Percentiles rank a stretch among this genome's conserved stretches.
phyloP scores from a whole-genome alignment of 1,140 invertebrate species.

The Tetramorium alpestre region DNA sequence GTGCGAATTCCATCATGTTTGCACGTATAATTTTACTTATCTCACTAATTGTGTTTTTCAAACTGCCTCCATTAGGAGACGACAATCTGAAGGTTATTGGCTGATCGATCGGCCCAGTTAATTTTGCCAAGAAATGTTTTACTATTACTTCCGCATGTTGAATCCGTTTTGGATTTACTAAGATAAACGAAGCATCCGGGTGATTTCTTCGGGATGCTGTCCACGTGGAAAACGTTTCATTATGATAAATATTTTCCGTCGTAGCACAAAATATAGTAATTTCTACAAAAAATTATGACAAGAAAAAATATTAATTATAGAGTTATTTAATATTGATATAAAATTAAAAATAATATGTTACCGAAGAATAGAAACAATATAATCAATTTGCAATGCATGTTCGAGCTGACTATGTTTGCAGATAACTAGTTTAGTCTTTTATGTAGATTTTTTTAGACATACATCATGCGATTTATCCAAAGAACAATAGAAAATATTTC shows the following conservation, averaged over 20 bases:
- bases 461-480: not conserved
- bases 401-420: not conserved
- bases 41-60: slow-evolving; percentile 46
- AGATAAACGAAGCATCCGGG: not conserved
- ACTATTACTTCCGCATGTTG: slow-evolving; percentile 39
- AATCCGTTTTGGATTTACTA: slow-evolving; percentile 58
- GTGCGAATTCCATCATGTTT: slow-evolving; percentile 25
- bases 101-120: not conserved
- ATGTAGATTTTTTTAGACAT: not conserved
- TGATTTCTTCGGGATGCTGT: not conserved
- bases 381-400: slow-evolving; percentile 45
- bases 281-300: not conserved
- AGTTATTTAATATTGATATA: not conserved
- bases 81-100: slow-evolving; percentile 35
- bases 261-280: not conserved
- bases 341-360: slow-evolving; percentile 37
- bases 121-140: slow-evolving; percentile 37
- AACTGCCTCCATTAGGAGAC: not conserved
- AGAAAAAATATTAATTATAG: not conserved
- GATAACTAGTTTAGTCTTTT: not conserved
- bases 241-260: not conserved
- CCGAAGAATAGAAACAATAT: slow-evolving; percentile 35
- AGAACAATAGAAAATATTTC: slow-evolving; percentile 31
- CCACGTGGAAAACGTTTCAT: not conserved
- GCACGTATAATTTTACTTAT: slow-evolving; percentile 32